Conservation (phyloP, 2,797 vertebrate species). For the Gallirallus australis region DNA sequence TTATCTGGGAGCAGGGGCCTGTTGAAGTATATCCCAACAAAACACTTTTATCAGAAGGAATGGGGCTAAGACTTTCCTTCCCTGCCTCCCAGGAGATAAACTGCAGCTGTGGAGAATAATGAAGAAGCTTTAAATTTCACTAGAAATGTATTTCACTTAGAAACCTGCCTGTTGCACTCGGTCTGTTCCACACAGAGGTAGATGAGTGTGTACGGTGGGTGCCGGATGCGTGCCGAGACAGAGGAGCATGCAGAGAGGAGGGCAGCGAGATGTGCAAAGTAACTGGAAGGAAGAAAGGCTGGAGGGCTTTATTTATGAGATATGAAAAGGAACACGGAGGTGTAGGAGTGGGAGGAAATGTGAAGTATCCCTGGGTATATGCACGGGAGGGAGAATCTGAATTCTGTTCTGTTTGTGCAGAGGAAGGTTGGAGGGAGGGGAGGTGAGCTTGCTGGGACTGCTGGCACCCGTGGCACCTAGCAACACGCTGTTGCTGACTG, state of each 20-base stretch:
- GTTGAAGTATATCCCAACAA: not conserved
- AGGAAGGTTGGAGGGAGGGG: not conserved
- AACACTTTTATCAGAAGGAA: not conserved
- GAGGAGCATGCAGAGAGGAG: not conserved
- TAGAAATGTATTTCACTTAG: not conserved
- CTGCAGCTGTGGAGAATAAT: not conserved
- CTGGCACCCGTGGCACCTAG: not conserved
- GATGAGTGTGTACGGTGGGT: not conserved
- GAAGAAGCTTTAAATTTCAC: not conserved
- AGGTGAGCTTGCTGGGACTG: not conserved
- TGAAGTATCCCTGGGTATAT: conserved; percentile 39
- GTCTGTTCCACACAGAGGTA: not conserved
- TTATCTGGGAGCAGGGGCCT: not conserved
- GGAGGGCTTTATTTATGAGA: conserved; percentile 58
- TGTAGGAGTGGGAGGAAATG: conserved; percentile 63
- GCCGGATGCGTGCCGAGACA: not conserved
- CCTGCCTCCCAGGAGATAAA: not conserved
- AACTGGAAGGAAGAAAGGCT: conserved; percentile 17
- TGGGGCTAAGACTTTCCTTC: not conserved
- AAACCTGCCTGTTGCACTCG: not conserved
- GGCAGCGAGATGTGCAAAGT: not conserved
- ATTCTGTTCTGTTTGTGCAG: conserved; percentile 23
- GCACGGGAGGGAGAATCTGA: conserved; percentile 10
- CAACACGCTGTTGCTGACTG: not conserved
- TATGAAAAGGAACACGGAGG: conserved; percentile 55